These are phyloP conservation scores for Ptilodon capucinus DNA, from an alignment of 2,888 invertebrate genomes.

Conservation along the genomic window DNA sequence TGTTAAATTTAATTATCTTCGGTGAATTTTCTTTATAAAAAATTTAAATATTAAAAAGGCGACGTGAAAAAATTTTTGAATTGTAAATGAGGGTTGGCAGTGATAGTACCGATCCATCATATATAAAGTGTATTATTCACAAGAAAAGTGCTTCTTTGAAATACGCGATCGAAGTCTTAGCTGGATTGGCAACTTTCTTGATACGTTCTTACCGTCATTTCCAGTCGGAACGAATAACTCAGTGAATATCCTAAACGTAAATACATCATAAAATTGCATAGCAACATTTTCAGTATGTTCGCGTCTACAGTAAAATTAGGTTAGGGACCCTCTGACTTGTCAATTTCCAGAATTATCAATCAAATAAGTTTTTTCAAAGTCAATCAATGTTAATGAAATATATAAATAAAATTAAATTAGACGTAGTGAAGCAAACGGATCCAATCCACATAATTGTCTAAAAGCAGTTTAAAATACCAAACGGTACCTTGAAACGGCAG, in stretches of 20 bases:
- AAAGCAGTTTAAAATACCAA: too few species aligned
- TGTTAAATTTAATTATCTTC: slow-evolving; percentile 22
- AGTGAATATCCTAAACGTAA: not conserved
- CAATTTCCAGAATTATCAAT: too few species aligned
- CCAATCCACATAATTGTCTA: too few species aligned
- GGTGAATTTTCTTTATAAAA: slow-evolving; percentile 18
- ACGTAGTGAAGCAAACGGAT: too few species aligned
- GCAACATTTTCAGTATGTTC: too few species aligned
- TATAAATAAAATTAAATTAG: too few species aligned
- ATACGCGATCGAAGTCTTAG: slow-evolving; percentile 38
- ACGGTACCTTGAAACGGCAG: too few species aligned
- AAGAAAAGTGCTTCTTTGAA: slow-evolving; percentile 52
- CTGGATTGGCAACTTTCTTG: slow-evolving; percentile 57
- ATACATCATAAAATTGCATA: too few species aligned
- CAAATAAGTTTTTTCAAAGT: too few species aligned
- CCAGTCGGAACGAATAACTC: not conserved
- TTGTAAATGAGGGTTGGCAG: slow-evolving; percentile 23
- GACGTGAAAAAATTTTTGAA: slow-evolving; percentile 19
- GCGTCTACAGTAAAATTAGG: too few species aligned
- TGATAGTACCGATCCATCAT: slow-evolving; percentile 48
- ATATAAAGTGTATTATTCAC: slow-evolving; percentile 40
- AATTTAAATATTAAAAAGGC: slow-evolving; percentile 16
- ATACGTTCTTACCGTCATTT: slow-evolving; percentile 24
- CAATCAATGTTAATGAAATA: too few species aligned
- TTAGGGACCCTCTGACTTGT: too few species aligned